Evolutionary conservation across 2,797 vertebrate species (phyloP).

Genomic region (Adrianichthys oophorus): DNA sequence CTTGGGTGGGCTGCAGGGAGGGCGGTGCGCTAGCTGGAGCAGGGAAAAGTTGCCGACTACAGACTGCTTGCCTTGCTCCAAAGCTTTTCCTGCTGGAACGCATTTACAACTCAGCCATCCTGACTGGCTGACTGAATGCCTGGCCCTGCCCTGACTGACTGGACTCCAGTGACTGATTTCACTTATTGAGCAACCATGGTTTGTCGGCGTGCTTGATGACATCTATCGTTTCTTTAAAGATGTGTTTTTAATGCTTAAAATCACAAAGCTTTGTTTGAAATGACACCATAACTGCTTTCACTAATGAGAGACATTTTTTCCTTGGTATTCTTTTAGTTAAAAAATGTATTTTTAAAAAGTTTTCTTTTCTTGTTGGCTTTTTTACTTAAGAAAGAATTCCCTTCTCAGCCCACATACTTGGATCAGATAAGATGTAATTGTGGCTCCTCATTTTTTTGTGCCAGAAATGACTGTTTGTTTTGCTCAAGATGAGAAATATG

Average conservation of each 20-base stretch:
- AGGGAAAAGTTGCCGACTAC: conserved; percentile 78
- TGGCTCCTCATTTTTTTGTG: conserved; percentile 67
- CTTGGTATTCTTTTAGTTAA: conserved; percentile 3
- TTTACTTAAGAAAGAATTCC: conserved; percentile 18
- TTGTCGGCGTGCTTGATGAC: conserved; percentile 14
- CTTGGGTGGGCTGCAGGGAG: conserved; percentile 93
- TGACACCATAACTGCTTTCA: conserved; percentile 3
- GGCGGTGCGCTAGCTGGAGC: conserved; percentile 68
- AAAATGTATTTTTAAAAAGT: conserved; percentile 17
- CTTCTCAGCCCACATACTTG: conserved; percentile 40
- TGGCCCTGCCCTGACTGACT: conserved; percentile 52
- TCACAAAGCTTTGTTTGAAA: not conserved
- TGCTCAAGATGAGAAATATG: conserved; percentile 64
- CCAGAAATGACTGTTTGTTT: conserved; percentile 74
- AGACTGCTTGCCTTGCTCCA: conserved; percentile 75
- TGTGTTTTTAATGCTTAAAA: conserved; percentile 9
- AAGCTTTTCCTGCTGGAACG: conserved; percentile 80
- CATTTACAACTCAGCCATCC: conserved; percentile 75
- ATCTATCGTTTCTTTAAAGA: conserved; percentile 19
- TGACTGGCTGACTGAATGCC: conserved; percentile 58
- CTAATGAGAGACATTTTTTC: not conserved
- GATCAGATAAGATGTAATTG: conserved; percentile 76
- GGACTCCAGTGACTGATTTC: conserved; percentile 36
- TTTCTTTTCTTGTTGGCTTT: conserved; percentile 10
- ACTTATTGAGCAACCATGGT: conserved; percentile 33